phyloP scores from a whole-genome alignment of 1,140 invertebrate species.

The Lordiphosa stackelbergi region DNA sequence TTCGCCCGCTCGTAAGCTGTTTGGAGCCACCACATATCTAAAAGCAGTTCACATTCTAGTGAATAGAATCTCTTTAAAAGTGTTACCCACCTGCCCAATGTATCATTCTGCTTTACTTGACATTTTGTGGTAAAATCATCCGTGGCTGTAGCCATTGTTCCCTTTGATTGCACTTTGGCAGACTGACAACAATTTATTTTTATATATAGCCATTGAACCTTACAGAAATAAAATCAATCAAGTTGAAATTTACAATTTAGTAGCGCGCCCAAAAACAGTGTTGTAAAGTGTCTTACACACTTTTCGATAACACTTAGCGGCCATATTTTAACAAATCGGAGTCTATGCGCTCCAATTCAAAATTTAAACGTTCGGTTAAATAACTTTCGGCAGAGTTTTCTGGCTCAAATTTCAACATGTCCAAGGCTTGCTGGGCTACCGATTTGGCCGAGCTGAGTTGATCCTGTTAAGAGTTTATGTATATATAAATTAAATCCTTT shows the following conservation, averaged over 20 bases:
- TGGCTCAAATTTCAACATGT: constrained; percentile 84
- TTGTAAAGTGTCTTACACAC: too few relatives aligned
- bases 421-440: constrained; percentile 81
- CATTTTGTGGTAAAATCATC: constrained; percentile 66
- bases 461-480: constrained; percentile 26
- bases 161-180: constrained; percentile 22
- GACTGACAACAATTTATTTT: constrained; percentile 32
- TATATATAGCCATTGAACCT: too few relatives aligned
- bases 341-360: constrained; percentile 66
- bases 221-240: too few relatives aligned
- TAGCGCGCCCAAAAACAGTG: too few relatives aligned
- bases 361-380: constrained; percentile 77
- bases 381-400: constrained; percentile 84
- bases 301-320: constrained; percentile 13
- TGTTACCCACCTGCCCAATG: constrained; percentile 64
- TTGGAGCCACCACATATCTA: constrained; percentile 82
- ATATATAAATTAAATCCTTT: too few relatives aligned
- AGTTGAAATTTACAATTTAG: too few relatives aligned
- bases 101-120: constrained; percentile 49
- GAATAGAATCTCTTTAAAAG: constrained; percentile 41
- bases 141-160: constrained; percentile 47
- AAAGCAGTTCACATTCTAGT: constrained; percentile 54
- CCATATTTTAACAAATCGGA: constrained; percentile 61
- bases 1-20: constrained; percentile 83
- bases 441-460: constrained; percentile 79